These are phyloP conservation scores for Coelopa frigida DNA, from an alignment of 1,140 invertebrate species.

Conservation along the genomic window DNA sequence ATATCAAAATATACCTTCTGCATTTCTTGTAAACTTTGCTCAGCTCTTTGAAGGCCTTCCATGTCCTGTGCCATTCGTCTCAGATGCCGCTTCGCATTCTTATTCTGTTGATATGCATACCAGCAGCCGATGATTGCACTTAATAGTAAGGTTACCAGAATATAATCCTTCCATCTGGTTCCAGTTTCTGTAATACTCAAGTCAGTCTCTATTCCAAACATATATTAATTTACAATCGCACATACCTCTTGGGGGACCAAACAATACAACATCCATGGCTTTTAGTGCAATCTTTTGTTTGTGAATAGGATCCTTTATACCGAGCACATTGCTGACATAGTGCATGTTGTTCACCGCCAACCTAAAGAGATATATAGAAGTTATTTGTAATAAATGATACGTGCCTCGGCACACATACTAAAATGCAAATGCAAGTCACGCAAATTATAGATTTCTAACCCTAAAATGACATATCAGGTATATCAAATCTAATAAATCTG, in stretches of 20 bases:
- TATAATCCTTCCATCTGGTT: conserved; percentile 78
- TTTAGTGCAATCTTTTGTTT: conserved; percentile 93
- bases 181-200: conserved; percentile 44
- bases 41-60: conserved; percentile 84
- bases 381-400: too few species aligned
- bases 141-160: conserved; percentile 72
- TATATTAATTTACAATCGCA: conserved; percentile 5
- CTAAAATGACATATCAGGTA: too few species aligned
- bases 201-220: neutral
- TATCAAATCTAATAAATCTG: too few species aligned
- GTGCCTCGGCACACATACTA: neutral
- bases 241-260: conserved; percentile 93
- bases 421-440: neutral
- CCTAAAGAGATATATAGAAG: conserved; percentile 49
- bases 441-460: too few species aligned
- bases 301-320: conserved; percentile 96
- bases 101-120: conserved; percentile 84
- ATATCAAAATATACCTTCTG: conserved; percentile 54
- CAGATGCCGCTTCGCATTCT: conserved; percentile 75
- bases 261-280: conserved; percentile 95
- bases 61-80: conserved; percentile 87
- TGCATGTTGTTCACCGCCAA: conserved; percentile 87
- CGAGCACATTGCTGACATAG: conserved; percentile 75
- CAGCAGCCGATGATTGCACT: conserved; percentile 81
- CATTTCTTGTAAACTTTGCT: conserved; percentile 75